Percentiles rank a stretch among this genome's conserved stretches.
Conservation (phyloP, 35 echinoderm and acorn worm species). For the Heliocidaris tuberculata region DNA sequence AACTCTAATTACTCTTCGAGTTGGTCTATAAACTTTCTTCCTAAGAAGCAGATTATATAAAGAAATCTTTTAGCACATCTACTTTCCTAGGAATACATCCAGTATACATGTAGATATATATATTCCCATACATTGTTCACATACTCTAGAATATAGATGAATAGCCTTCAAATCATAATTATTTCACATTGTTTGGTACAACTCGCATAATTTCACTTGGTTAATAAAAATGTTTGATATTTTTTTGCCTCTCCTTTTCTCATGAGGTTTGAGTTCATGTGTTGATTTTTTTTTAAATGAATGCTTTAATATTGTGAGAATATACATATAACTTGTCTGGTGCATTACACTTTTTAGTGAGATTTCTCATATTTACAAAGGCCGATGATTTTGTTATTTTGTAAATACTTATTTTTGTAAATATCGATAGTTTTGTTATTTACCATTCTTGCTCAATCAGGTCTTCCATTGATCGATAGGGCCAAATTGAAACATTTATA, state of each 20-base stretch:
- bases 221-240: neutral
- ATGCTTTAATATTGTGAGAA: neutral
- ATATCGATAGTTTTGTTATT: neutral
- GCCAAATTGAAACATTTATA: conserved; percentile 15
- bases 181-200: neutral
- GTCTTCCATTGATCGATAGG: conserved; percentile 4
- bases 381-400: neutral
- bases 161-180: neutral
- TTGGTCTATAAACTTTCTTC: too few relatives aligned
- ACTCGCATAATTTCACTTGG: neutral
- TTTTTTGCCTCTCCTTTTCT: neutral
- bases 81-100: too few relatives aligned
- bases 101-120: neutral
- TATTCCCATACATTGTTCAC: neutral
- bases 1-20: too few relatives aligned
- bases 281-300: neutral
- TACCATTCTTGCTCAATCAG: neutral
- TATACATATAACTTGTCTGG: neutral
- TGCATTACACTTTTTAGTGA: neutral
- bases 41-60: too few relatives aligned
- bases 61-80: too few relatives aligned
- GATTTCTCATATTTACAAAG: neutral
- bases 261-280: neutral
- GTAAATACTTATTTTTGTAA: neutral
- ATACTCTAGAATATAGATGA: too few relatives aligned